Evolutionary conservation across 2,888 invertebrate species (phyloP).

Genomic region (Lumbricus terrestris): DNA sequence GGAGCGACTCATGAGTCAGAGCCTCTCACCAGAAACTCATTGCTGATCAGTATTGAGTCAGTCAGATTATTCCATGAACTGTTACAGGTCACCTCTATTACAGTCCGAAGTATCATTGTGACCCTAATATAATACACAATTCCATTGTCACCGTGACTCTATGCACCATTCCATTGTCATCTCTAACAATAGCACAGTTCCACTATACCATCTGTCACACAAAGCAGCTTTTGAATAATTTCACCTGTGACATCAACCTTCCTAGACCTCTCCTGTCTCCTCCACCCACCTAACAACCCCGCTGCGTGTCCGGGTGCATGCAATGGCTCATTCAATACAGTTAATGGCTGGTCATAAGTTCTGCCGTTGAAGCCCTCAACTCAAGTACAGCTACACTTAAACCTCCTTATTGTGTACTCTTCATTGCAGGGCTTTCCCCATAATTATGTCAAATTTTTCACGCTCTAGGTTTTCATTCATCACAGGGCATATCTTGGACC

Average conservation of each 20-base stretch:
- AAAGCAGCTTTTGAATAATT: too few species aligned
- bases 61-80: not conserved
- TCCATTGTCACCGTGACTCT: too few species aligned
- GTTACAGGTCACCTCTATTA: not conserved
- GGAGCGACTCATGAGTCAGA: not conserved
- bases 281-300: not conserved
- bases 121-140: too few species aligned
- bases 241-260: constrained; percentile 3
- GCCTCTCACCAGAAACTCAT: not conserved
- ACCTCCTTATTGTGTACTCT: not conserved
- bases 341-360: not conserved
- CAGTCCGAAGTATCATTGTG: too few species aligned
- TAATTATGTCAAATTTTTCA: not conserved
- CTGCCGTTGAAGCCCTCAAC: not conserved
- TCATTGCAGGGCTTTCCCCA: not conserved
- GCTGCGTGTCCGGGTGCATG: not conserved
- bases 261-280: not conserved
- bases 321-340: not conserved
- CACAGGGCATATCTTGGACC: too few species aligned
- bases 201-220: not conserved
- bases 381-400: not conserved
- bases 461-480: not conserved
- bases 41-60: not conserved
- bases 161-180: not conserved
- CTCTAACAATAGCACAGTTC: not conserved